Evolutionary conservation across 2,113 vertebrate species (phyloP).

Genomic region (Poeciliopsis prolifica): DNA sequence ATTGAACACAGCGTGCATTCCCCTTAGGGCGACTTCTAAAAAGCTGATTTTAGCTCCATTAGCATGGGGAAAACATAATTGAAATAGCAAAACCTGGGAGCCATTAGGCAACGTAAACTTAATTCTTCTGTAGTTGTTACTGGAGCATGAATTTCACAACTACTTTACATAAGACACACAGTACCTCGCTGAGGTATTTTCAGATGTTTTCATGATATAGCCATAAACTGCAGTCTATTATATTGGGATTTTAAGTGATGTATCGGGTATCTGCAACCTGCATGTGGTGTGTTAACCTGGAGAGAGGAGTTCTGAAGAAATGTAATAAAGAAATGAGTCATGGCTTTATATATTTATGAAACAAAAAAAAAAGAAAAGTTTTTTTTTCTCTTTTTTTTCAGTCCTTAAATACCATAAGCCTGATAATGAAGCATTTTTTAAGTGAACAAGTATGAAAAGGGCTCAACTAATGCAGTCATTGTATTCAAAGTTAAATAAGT

Average conservation of each 20-base stretch:
- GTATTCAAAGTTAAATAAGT: too few species aligned
- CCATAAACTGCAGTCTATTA: neutral
- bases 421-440: too few species aligned
- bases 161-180: slow-evolving; percentile 15
- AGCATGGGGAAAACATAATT: slow-evolving; percentile 31
- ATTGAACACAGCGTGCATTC: slow-evolving; percentile 52
- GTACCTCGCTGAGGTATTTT: neutral
- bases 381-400: too few species aligned
- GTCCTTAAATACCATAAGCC: too few species aligned
- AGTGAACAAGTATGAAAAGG: too few species aligned
- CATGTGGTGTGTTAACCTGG: neutral
- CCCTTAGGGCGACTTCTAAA: slow-evolving; percentile 50
- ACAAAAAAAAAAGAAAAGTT: too few species aligned
- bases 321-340: too few species aligned
- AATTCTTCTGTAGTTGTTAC: slow-evolving; percentile 28
- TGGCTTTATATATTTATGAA: too few species aligned
- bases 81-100: slow-evolving; percentile 31
- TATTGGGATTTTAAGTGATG: neutral
- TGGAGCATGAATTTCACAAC: slow-evolving; percentile 24
- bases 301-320: too few species aligned
- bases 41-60: slow-evolving; percentile 41
- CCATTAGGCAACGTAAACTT: slow-evolving; percentile 41
- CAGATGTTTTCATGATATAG: neutral
- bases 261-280: neutral
- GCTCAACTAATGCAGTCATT: too few species aligned